Percentiles rank a stretch among this genome's conserved stretches.
phyloP scores from a whole-genome alignment of 2,113 vertebrate genomes.

The Merops nubicus region DNA sequence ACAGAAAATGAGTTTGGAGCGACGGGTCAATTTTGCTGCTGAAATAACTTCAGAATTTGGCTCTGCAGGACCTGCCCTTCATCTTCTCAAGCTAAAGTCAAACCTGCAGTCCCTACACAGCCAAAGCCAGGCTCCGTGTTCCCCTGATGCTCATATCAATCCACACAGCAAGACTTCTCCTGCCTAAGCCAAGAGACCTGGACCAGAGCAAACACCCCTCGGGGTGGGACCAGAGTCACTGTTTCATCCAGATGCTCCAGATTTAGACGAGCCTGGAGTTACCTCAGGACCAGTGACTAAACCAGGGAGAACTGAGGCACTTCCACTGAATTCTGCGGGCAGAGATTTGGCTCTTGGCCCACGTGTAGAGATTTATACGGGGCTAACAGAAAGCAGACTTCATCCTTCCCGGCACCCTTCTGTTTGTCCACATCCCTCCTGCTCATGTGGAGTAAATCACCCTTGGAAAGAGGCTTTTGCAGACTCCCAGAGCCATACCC shows the following conservation, averaged over 20 bases:
- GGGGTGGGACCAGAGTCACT: accelerated
- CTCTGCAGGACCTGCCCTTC: background rate
- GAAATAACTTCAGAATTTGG: background rate
- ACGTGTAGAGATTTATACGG: accelerated
- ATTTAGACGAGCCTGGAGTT: background rate
- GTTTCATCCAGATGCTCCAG: accelerated
- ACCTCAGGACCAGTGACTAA: accelerated
- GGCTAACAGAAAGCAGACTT: background rate
- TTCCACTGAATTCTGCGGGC: accelerated
- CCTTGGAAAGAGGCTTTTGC: background rate
- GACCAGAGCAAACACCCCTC: background rate
- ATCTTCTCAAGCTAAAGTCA: background rate
- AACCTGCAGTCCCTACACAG: too few species aligned
- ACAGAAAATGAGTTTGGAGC: background rate
- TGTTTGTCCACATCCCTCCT: background rate
- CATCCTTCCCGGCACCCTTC: background rate
- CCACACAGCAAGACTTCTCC: background rate
- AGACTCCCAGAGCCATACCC: background rate
- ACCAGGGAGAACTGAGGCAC: accelerated
- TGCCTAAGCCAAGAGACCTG: accelerated
- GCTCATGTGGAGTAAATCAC: too few species aligned
- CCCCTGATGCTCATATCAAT: accelerated
- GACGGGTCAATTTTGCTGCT: background rate
- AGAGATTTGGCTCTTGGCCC: background rate
- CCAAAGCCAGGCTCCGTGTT: too few species aligned